These are phyloP conservation scores for Limanda limanda DNA, from an alignment of 2,113 vertebrate genomes.

Conservation along the genomic window DNA sequence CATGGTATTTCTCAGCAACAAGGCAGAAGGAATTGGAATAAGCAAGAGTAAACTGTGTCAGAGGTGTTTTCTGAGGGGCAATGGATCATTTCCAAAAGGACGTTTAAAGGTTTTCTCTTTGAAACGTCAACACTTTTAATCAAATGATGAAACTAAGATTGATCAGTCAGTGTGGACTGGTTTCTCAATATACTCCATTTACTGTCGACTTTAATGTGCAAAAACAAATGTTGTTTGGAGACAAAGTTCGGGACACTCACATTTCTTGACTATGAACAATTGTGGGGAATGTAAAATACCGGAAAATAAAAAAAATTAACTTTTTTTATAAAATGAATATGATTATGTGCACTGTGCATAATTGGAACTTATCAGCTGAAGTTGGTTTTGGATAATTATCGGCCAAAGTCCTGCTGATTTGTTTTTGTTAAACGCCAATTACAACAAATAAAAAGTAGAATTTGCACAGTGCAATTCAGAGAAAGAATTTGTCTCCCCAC, in stretches of 20 bases:
- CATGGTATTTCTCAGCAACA: conserved; percentile 40
- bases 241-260: neutral
- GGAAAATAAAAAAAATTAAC: neutral
- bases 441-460: neutral
- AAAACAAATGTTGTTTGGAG: neutral
- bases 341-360: neutral
- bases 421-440: conserved; percentile 4
- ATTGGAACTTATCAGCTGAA: neutral
- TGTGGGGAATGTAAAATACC: no score
- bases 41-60: conserved; percentile 31
- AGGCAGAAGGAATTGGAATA: conserved; percentile 34
- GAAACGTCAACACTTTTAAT: neutral
- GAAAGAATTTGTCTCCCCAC: neutral
- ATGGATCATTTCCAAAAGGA: neutral
- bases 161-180: neutral
- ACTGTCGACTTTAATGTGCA: neutral
- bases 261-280: no score
- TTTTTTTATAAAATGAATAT: neutral
- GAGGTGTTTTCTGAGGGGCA: neutral
- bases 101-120: neutral
- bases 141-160: neutral
- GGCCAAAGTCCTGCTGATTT: conserved; percentile 3
- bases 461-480: neutral
- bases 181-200: conserved; percentile 1
- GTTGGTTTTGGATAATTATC: conserved; percentile 16